Conservation (phyloP, 1,140 invertebrate genomes). For the Eriocheir sinensis region DNA sequence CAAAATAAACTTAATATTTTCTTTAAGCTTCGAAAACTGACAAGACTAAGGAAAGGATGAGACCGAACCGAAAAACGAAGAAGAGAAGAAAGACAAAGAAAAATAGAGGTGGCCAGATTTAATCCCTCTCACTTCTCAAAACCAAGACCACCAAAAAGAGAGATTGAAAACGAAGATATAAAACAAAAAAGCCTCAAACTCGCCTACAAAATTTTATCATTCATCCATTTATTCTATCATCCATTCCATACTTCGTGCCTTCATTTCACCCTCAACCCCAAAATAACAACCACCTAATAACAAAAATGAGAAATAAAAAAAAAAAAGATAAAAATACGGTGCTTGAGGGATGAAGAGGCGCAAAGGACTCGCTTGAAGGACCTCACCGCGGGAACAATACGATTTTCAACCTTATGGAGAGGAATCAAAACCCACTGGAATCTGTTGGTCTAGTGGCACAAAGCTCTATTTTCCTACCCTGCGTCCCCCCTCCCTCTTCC, state of each 20-base stretch:
- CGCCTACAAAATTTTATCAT: background rate
- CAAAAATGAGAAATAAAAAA: background rate
- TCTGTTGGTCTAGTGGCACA: constrained; percentile 44
- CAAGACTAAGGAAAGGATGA: no score
- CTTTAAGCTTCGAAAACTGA: no score
- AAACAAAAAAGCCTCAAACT: background rate
- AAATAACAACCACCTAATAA: background rate
- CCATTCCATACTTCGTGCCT: background rate
- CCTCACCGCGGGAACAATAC: background rate
- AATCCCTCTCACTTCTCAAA: no score
- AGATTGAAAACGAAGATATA: no score
- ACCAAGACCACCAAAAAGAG: background rate
- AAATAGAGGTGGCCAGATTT: no score
- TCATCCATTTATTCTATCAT: background rate
- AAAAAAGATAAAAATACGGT: background rate
- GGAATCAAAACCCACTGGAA: constrained; percentile 46
- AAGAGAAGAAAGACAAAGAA: no score
- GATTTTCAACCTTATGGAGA: constrained; percentile 31
- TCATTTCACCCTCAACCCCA: no score
- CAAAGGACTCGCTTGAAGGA: background rate
- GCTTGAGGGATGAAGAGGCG: background rate
- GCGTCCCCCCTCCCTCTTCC: no score
- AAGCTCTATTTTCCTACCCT: constrained; percentile 36
- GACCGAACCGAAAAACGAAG: no score
- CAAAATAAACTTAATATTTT: no score